Base-by-base conservation (phyloP, 2,888 invertebrate genomes). In the Catocala nupta region DNA sequence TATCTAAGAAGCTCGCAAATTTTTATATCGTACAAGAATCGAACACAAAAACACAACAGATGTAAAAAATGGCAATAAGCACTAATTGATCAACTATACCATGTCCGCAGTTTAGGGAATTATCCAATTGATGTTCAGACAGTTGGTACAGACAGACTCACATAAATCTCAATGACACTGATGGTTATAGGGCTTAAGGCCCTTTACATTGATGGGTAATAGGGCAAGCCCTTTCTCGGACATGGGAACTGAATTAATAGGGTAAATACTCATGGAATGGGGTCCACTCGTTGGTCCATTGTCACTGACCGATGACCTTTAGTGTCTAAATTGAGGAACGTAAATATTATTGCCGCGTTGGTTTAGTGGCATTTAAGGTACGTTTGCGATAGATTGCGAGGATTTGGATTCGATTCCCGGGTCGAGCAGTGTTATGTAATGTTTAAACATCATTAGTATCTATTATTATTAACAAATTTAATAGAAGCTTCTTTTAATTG, bases 151-250 rank as follows among this genome's bases (percentile, higher is more conserved):
- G 36, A 54, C 53, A 65, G 59, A 62, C 60, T 73, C 80, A 78
- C 81, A 85, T 85, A 85, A 84, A 85, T 85, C 80, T 85, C 80
- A 85, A 85, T 85, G 78, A 70, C 77, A 80, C 77, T 83, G 79
- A 68, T 71, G 60, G 70, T 51, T 55, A 50, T 63, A 62, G 56
- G 52, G 57, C 57, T 57, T 62, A 55, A 9, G 4, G 5, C 6
- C 1, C 13, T 9, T 59, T 54, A 49, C 13, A 50, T 54, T 56
- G 54, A 65, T 10, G 34, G 42, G 34, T 59, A 59, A 59, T 59
- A 71, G 77, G 70, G 62, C 59, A 51, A 63, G 80, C 81, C 80
- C 76, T 77, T 77, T 77, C 76, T 71, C 70, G 70, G 58, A 55
- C 78, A 78, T 76, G 77, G 68, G 77, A 77, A 78, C 70, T 62